Evolutionary conservation across 2,888 invertebrate genomes (phyloP).

Genomic region (Netelia virgata): DNA sequence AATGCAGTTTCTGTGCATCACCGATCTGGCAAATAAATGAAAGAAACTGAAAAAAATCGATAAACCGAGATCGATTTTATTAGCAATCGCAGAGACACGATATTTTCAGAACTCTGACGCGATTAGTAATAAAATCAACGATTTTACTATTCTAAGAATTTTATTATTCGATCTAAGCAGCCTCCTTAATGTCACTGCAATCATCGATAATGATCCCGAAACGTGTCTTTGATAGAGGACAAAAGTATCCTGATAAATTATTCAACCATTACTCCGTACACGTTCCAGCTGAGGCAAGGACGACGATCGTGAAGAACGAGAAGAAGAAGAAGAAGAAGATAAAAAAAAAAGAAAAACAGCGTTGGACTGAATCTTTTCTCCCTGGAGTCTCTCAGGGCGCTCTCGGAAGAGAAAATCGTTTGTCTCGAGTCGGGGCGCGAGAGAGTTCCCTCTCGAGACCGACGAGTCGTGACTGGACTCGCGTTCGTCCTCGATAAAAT

Average conservation of each 20-base stretch:
- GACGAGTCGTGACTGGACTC: conserved; percentile 64
- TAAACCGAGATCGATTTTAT: not conserved
- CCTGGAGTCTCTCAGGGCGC: conserved; percentile 23
- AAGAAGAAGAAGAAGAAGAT: not conserved
- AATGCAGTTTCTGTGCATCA: not conserved
- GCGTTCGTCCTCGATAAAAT: conserved; percentile 68
- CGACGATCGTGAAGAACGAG: not conserved
- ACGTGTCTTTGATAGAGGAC: not conserved
- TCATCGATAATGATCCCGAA: not conserved
- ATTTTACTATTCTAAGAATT: too few relatives aligned
- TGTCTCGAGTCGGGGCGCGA: conserved; percentile 29
- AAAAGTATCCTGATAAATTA: not conserved
- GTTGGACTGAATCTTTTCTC: conserved; percentile 27
- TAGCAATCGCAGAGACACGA: not conserved
- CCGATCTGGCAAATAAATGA: not conserved
- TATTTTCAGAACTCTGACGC: not conserved
- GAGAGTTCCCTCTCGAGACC: conserved; percentile 30
- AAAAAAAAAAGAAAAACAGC: conserved; percentile 1
- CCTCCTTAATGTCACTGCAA: too few relatives aligned
- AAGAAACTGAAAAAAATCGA: not conserved
- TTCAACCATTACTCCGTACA: not conserved
- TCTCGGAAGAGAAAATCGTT: conserved; percentile 51
- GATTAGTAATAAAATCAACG: not conserved
- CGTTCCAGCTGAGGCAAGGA: not conserved
- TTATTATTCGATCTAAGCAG: too few relatives aligned